Percentiles rank a stretch among this genome's conserved stretches.
phyloP scores from a whole-genome alignment of 2,888 invertebrate genomes.

The Eristalinus aeneus region DNA sequence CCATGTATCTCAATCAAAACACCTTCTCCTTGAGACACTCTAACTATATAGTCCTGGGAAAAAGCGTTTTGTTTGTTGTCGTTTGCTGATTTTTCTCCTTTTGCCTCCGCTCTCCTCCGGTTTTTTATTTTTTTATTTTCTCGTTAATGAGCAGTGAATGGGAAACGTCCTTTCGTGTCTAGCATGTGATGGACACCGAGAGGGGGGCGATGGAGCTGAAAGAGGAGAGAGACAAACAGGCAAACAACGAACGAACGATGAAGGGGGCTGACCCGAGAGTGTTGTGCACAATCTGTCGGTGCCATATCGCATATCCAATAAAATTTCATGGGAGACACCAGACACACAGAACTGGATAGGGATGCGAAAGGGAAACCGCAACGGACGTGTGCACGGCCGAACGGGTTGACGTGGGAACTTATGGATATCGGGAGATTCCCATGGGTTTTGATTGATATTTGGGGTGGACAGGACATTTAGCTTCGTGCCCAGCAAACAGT shows the following conservation, averaged over 20 bases:
- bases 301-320: constrained; percentile 62
- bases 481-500: neutral
- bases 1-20: constrained; percentile 68
- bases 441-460: neutral
- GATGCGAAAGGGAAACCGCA: neutral
- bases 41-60: constrained; percentile 68
- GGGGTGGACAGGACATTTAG: neutral
- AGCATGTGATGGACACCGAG: neutral
- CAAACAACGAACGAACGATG: no score
- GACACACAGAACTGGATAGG: neutral
- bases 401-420: constrained; percentile 48
- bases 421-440: constrained; percentile 33
- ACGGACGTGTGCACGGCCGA: neutral
- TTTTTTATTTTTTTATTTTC: constrained; percentile 5
- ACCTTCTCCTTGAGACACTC: constrained; percentile 54
- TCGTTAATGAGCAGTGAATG: constrained; percentile 29
- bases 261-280: constrained; percentile 43
- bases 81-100: constrained; percentile 19
- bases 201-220: neutral
- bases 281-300: constrained; percentile 52
- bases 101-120: neutral
- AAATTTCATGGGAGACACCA: constrained; percentile 42
- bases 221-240: neutral
- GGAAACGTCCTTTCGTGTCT: constrained; percentile 35
- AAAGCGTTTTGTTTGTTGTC: constrained; percentile 28